Conservation (phyloP, 2,113 vertebrate genomes). For the Lamprotornis superbus region DNA sequence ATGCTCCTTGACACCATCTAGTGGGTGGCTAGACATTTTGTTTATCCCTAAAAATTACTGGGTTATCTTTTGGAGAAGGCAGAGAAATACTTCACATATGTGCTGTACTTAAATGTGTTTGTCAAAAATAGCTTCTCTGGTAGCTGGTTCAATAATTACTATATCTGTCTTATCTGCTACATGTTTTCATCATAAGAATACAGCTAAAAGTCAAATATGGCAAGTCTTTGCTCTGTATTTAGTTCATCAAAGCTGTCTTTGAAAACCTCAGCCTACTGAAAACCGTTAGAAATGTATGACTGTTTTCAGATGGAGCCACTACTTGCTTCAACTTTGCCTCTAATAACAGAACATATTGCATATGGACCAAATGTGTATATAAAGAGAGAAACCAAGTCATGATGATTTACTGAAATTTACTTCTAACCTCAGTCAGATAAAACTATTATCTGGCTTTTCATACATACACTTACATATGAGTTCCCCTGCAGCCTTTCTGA, state of each 20-base stretch:
- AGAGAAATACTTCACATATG: not conserved
- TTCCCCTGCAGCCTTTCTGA: not conserved
- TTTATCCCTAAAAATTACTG: not conserved
- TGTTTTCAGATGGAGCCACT: not conserved
- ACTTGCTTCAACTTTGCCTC: not conserved
- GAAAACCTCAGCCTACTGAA: not conserved
- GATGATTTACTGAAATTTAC: not conserved
- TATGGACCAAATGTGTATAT: not conserved
- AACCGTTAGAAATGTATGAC: not conserved
- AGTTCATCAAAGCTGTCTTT: not conserved
- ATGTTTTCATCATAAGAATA: not conserved
- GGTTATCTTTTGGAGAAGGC: not conserved
- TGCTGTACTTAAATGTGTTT: not conserved
- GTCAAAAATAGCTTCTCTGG: not conserved
- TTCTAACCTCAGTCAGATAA: not conserved
- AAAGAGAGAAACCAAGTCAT: not conserved
- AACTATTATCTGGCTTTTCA: not conserved
- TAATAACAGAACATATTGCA: not conserved
- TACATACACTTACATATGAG: not conserved
- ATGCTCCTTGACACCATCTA: constrained; percentile 43
- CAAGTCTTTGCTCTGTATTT: not conserved
- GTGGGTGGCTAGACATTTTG: not conserved
- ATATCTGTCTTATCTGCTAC: not conserved
- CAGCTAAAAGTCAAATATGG: not conserved
- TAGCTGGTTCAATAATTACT: not conserved